Percentiles rank a stretch among this genome's conserved stretches.
Conservation (phyloP, 1,140 invertebrate species). For the Diuraphis noxia region DNA sequence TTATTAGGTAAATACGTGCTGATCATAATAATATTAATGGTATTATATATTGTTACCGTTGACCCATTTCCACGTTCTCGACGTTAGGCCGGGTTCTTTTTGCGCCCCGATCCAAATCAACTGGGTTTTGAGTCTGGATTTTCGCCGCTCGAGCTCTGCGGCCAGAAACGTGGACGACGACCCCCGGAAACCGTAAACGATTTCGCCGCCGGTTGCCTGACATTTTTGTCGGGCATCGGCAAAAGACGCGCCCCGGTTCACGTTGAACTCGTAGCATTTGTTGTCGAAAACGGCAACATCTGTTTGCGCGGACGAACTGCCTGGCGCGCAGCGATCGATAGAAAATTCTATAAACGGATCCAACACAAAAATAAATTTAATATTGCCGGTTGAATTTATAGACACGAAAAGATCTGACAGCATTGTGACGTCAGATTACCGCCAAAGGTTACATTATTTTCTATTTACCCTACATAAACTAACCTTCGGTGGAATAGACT, state of each 20-base stretch:
- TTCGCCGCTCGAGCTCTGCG: constrained; percentile 79
- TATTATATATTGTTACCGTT: constrained; percentile 68
- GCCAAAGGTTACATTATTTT: background rate
- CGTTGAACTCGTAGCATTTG: constrained; percentile 86
- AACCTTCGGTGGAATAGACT: constrained; percentile 87
- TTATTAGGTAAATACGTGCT: background rate
- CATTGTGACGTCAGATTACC: background rate
- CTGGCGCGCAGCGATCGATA: constrained; percentile 74
- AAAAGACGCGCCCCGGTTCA: constrained; percentile 78
- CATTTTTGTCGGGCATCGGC: constrained; percentile 77
- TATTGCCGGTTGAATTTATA: no score
- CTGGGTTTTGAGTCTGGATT: constrained; percentile 77
- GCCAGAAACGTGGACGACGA: constrained; percentile 68
- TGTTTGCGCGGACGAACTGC: constrained; percentile 71
- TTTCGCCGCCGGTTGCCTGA: constrained; percentile 74
- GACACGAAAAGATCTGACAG: background rate
- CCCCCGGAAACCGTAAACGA: constrained; percentile 71
- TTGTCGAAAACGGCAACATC: constrained; percentile 79
- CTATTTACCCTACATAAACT: constrained; percentile 56
- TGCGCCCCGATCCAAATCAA: constrained; percentile 89
- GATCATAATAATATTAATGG: background rate
- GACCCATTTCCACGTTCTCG: constrained; percentile 87
- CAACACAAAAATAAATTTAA: background rate
- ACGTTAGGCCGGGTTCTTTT: constrained; percentile 80
- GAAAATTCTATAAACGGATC: constrained; percentile 70